phyloP scores from a whole-genome alignment of 2,113 vertebrate species.

The Euleptes europaea region DNA sequence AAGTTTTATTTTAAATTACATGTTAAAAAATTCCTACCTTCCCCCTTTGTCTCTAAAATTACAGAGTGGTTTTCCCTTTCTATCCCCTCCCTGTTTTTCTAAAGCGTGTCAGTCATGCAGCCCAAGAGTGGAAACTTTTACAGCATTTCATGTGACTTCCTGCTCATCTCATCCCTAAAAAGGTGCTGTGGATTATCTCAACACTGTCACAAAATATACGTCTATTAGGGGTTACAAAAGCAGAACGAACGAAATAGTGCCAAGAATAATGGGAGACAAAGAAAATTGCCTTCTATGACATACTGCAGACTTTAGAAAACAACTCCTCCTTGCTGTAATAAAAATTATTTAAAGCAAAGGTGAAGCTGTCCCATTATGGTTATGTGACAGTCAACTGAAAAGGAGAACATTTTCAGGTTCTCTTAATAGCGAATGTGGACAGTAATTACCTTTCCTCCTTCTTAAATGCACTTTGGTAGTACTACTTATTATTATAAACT shows the following conservation, averaged over 20 bases:
- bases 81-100: constrained; percentile 34
- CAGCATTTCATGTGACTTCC: constrained; percentile 46
- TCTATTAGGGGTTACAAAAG: not conserved
- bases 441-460: constrained; percentile 9
- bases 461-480: not conserved
- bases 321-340: constrained; percentile 45
- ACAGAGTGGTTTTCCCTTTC: constrained; percentile 9
- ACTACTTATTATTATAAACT: not conserved
- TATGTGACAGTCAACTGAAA: constrained; percentile 27
- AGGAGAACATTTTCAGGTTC: constrained; percentile 33
- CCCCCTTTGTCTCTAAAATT: constrained; percentile 22
- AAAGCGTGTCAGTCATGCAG: constrained; percentile 37
- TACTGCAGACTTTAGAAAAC: constrained; percentile 33
- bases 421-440: constrained; percentile 19
- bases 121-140: constrained; percentile 53
- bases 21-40: not conserved
- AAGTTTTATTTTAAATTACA: constrained; percentile 41
- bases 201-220: constrained; percentile 28
- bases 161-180: constrained; percentile 47
- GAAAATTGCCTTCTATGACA: constrained; percentile 28
- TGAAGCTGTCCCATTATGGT: constrained; percentile 63
- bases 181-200: constrained; percentile 55
- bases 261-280: not conserved
- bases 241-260: not conserved
- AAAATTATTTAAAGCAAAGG: constrained; percentile 26